Conservation (phyloP, 1,140 invertebrate species). For the Drosophila bocki region DNA sequence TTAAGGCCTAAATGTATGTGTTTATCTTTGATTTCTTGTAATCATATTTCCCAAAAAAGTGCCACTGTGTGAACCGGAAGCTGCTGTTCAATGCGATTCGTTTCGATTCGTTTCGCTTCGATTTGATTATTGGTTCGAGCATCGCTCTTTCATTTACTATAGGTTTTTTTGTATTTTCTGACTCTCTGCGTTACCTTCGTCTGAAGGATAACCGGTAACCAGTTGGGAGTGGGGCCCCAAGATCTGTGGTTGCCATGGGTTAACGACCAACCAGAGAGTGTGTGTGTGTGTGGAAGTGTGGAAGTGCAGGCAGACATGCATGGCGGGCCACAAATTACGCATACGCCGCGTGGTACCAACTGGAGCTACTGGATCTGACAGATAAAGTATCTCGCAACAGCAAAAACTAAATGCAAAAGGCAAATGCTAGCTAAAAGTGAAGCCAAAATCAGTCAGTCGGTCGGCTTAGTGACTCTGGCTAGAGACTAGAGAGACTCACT, state of each 20-base stretch:
- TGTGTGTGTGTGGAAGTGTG: constrained; percentile 14
- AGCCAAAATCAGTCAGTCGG: constrained; percentile 37
- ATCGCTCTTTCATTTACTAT: constrained; percentile 30
- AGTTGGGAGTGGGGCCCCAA: constrained; percentile 20
- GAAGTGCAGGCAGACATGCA: constrained; percentile 67
- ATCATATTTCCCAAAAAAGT: not conserved
- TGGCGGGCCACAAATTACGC: constrained; percentile 79
- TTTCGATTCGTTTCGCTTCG: constrained; percentile 31
- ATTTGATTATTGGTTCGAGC: constrained; percentile 48
- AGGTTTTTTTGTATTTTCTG: constrained; percentile 9
- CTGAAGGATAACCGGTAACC: constrained; percentile 73
- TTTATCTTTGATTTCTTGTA: not conserved
- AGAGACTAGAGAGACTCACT: constrained; percentile 52
- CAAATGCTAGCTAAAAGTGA: constrained; percentile 43
- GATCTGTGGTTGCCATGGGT: constrained; percentile 52
- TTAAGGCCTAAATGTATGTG: not conserved
- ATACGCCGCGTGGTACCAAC: constrained; percentile 65
- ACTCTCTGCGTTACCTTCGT: constrained; percentile 57
- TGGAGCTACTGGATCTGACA: constrained; percentile 30
- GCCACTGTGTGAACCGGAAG: constrained; percentile 42
- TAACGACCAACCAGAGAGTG: constrained; percentile 55
- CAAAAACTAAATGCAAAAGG: constrained; percentile 32
- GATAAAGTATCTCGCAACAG: constrained; percentile 66
- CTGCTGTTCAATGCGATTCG: constrained; percentile 11
- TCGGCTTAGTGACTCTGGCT: not conserved